phyloP scores from a whole-genome alignment of 2,113 vertebrate genomes.

The Alexandromys fortis region DNA sequence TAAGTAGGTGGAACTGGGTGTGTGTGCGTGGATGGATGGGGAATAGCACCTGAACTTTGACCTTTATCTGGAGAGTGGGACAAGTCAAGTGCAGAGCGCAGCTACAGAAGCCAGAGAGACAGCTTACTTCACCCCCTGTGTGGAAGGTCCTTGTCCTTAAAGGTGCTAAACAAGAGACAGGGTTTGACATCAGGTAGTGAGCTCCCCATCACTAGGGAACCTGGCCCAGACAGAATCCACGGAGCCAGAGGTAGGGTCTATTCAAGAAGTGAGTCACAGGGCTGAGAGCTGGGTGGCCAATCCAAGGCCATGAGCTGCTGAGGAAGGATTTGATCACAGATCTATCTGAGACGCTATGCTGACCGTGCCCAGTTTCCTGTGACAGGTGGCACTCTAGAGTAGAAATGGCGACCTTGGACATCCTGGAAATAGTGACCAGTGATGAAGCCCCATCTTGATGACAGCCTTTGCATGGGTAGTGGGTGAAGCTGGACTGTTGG shows the following conservation, averaged over 20 bases:
- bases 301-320: accelerated
- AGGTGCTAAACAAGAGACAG: neutral
- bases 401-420: accelerated
- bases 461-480: neutral
- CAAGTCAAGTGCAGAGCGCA: accelerated
- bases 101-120: neutral
- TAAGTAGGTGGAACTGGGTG: constrained; percentile 77
- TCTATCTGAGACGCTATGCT: neutral
- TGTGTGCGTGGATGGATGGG: accelerated
- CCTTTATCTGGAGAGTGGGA: neutral
- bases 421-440: neutral
- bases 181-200: accelerated
- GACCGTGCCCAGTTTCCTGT: accelerated
- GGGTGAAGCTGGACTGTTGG: accelerated
- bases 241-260: neutral
- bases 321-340: accelerated
- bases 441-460: neutral
- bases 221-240: neutral
- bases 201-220: accelerated
- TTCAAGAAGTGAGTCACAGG: too few relatives aligned
- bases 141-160: neutral
- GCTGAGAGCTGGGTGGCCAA: accelerated
- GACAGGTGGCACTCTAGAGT: neutral
- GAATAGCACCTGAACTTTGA: accelerated
- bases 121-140: neutral